Percentiles rank a stretch among this genome's conserved stretches.
Conservation (phyloP, 1,140 invertebrate species). For the Scaptomyza graminum region DNA sequence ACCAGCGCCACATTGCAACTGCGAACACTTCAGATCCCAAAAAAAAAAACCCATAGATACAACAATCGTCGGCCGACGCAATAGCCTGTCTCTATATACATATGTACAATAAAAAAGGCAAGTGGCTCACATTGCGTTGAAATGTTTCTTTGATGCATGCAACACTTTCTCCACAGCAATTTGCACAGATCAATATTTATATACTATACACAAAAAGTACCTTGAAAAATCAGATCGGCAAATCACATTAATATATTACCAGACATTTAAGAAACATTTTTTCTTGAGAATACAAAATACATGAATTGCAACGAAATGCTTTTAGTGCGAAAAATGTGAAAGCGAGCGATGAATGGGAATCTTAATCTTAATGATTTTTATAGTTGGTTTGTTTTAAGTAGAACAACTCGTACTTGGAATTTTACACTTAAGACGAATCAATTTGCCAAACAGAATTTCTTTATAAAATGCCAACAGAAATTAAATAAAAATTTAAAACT, state of each 20-base stretch:
- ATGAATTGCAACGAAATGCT: not conserved
- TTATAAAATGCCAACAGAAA: not conserved
- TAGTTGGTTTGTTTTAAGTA: not conserved
- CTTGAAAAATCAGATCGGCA: conserved; percentile 29
- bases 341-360: too few species aligned
- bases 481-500: too few species aligned
- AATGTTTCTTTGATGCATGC: conserved; percentile 6
- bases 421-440: not conserved
- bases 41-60: not conserved
- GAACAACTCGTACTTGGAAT: not conserved
- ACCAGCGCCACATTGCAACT: not conserved
- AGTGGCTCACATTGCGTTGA: too few species aligned
- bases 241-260: conserved; percentile 19
- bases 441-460: conserved; percentile 6
- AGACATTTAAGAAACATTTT: not conserved
- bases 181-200: conserved; percentile 17
- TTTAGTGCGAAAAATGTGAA: conserved; percentile 1
- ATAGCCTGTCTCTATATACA: conserved; percentile 2
- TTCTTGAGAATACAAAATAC: not conserved
- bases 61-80: conserved; percentile 11
- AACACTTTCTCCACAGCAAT: conserved; percentile 9
- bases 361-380: not conserved
- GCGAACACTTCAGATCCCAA: too few species aligned
- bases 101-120: too few species aligned
- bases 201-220: not conserved